A percentile compares a stretch with the other conserved stretches of the same genome.
phyloP scores from a whole-genome alignment of 1,140 invertebrate species.

The Marisa cornuarietis region DNA sequence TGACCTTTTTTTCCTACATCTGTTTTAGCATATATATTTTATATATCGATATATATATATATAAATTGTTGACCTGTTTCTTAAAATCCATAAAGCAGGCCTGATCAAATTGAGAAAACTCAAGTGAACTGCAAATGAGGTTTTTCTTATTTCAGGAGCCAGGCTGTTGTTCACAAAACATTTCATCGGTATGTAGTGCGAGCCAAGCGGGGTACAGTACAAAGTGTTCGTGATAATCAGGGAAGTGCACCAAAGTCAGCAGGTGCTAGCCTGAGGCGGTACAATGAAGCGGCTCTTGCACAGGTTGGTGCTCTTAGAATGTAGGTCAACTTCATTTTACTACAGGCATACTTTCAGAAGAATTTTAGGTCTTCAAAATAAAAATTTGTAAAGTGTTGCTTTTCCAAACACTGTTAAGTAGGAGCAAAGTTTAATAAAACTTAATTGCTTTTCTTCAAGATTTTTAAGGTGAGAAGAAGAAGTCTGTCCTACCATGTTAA shows the following conservation, averaged over 20 bases:
- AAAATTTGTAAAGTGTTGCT: too few species aligned
- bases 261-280: conserved; percentile 81
- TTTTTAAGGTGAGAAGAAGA: too few species aligned
- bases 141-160: conserved; percentile 60
- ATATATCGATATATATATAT: too few species aligned
- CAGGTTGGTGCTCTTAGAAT: conserved; percentile 40
- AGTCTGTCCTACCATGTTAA: too few species aligned
- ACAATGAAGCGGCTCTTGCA: conserved; percentile 74
- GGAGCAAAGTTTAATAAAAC: too few species aligned
- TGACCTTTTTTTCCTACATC: background rate
- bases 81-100: background rate
- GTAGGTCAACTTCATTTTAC: too few species aligned
- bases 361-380: too few species aligned
- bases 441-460: too few species aligned
- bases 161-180: conserved; percentile 81
- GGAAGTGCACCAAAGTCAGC: conserved; percentile 78
- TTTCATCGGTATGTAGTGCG: conserved; percentile 88
- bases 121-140: background rate
- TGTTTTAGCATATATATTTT: too few species aligned
- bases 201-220: conserved; percentile 83
- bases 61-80: background rate
- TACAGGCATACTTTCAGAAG: too few species aligned
- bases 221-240: conserved; percentile 76
- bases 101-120: background rate
- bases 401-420: too few species aligned